Evolutionary conservation across 2,797 vertebrate species (phyloP), one percentile per base, ranked within the genome.

Genomic region (Catamblyrhynchus diadema): DNA sequence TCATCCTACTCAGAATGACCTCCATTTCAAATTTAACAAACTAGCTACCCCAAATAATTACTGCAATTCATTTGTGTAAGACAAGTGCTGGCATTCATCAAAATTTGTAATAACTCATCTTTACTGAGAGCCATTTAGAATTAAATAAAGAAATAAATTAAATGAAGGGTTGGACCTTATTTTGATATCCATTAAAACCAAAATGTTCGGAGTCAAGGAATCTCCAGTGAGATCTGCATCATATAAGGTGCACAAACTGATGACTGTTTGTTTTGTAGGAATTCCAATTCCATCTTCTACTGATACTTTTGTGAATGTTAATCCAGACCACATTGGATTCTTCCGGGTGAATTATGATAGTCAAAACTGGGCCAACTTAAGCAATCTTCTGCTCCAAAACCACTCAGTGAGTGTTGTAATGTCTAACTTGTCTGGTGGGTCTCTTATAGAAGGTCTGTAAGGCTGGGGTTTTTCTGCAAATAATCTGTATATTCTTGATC

Each of bases 311-410:
- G 88, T 98, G 35, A 99, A 98, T 73, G 88, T 99, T 51, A 99
- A 99, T 96, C 97, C 98, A 30, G 97, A 99, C 81, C 99, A 99
- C 90, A 97, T 99, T 83, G 99, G 99, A 69, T 99, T 99, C 97
- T 99, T 98, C 96, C 98, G 99, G 86, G 99, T 99, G 93, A 99
- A 99, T 97, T 98, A 99, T 84, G 95, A 98, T 11, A 61, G 18
- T 51, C 1, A 15, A 81, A 98, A 97, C 92, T 99, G 99, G 99
- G 45, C 18, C 10, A 1, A 0, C 0, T 98, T 99, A 88, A 97
- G 96, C 74, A 1, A 16, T 20, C 83, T 97, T 77, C 98, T 99
- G 44, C 8, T 62, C 19, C 44, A 1, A 20, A 87, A 97, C 82
- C 96, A 98, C 82, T 3, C 0, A 97, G 99, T 99, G 97, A 97